Percentiles rank a stretch among this genome's conserved stretches.
These are phyloP conservation scores for Dicyrtomina minuta DNA, from an alignment of 2,888 invertebrate genomes.

Conservation along the genomic window DNA sequence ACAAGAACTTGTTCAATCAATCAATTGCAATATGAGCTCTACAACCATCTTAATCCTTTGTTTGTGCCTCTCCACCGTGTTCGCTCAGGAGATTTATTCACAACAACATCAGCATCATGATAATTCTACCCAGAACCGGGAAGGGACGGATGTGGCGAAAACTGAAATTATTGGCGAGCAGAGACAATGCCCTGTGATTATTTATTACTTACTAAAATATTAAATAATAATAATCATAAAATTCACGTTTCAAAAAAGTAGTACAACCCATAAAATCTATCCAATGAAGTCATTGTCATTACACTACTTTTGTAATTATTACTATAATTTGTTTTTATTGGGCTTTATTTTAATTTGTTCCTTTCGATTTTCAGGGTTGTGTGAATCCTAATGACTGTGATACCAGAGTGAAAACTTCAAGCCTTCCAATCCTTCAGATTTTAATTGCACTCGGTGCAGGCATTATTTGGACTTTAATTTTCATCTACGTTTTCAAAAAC, in stretches of 20 bases:
- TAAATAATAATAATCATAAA: neutral
- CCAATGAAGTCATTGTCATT: neutral
- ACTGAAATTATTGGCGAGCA: slow-evolving; percentile 26
- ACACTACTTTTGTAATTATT: neutral
- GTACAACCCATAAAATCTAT: neutral
- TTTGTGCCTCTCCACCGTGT: slow-evolving; percentile 29
- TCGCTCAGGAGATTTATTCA: slow-evolving; percentile 4
- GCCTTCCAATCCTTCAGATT: slow-evolving; percentile 49
- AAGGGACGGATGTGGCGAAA: slow-evolving; percentile 1
- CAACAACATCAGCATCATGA: no score
- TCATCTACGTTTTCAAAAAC: slow-evolving; percentile 46
- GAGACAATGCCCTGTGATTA: slow-evolving; percentile 32
- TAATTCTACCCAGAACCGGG: neutral
- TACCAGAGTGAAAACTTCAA: slow-evolving; percentile 37
- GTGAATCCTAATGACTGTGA: slow-evolving; percentile 1
- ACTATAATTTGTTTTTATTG: neutral
- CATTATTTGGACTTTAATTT: slow-evolving; percentile 46
- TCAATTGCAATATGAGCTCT: slow-evolving; percentile 16
- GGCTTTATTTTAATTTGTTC: neutral
- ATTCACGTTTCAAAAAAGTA: neutral
- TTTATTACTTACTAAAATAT: neutral
- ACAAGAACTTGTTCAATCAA: neutral
- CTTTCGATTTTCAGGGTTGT: neutral
- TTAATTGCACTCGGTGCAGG: slow-evolving; percentile 42
- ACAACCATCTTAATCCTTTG: slow-evolving; percentile 6